phyloP scores from a whole-genome alignment of 1,140 invertebrate genomes.

The Ectropis grisescens region DNA sequence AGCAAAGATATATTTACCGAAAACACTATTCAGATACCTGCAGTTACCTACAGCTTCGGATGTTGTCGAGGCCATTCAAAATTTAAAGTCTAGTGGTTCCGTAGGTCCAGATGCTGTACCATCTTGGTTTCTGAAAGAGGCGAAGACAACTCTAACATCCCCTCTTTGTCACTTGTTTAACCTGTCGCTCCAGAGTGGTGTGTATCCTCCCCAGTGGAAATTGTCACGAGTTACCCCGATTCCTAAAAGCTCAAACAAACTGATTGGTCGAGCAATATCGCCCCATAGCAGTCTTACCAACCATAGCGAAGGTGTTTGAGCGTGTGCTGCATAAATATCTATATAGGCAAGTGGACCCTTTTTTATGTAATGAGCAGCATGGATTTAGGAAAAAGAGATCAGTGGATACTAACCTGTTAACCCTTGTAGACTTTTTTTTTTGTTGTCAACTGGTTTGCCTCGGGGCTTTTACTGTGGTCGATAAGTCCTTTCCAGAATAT shows the following conservation, averaged over 20 bases:
- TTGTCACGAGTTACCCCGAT: not conserved
- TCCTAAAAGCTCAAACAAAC: slow-evolving; percentile 5
- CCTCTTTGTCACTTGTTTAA: slow-evolving; percentile 2
- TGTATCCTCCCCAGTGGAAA: not conserved
- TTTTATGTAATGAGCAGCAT: too few relatives aligned
- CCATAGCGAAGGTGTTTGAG: slow-evolving; percentile 1
- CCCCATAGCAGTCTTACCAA: slow-evolving; percentile 8
- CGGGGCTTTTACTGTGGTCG: too few relatives aligned
- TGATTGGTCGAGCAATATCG: slow-evolving; percentile 6
- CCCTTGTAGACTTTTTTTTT: too few relatives aligned
- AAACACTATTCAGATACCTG: too few relatives aligned
- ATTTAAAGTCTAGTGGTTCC: slow-evolving; percentile 3
- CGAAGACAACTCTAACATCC: not conserved
- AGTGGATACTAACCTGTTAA: too few relatives aligned
- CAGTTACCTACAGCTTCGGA: too few relatives aligned
- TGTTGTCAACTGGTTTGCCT: too few relatives aligned
- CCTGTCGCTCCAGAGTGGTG: not conserved
- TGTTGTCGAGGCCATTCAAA: not conserved
- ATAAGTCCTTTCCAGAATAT: too few relatives aligned
- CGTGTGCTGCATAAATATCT: too few relatives aligned
- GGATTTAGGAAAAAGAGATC: too few relatives aligned
- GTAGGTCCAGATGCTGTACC: slow-evolving; percentile 4
- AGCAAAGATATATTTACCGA: too few relatives aligned
- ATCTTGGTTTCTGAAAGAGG: slow-evolving; percentile 1
- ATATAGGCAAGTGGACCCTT: too few relatives aligned